These are phyloP conservation scores for Ailuropoda melanoleuca DNA, from an alignment of 2,113 vertebrate genomes.

Conservation along the genomic window DNA sequence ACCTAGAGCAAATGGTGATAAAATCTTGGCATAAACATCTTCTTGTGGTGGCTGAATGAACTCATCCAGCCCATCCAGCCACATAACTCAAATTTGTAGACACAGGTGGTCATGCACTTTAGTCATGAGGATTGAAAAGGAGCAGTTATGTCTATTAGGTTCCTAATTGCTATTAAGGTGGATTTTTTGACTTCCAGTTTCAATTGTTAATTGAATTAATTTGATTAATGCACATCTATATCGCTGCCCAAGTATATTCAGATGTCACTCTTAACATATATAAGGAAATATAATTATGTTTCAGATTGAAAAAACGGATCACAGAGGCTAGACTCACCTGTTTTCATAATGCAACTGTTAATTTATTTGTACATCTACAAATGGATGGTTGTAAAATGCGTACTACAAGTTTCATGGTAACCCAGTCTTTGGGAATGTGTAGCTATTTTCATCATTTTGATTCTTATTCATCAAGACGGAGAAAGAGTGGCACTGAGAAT, in stretches of 20 bases:
- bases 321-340: not conserved
- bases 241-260: fast-evolving
- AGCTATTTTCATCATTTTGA: constrained; percentile 31
- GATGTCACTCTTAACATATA: not conserved
- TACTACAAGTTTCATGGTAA: not conserved
- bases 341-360: not conserved
- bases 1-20: not conserved
- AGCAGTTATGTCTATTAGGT: fast-evolving
- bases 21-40: not conserved
- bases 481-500: constrained; percentile 28
- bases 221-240: not conserved
- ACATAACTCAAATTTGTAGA: not conserved
- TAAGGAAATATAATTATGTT: not conserved
- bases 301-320: not conserved
- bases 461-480: constrained; percentile 75
- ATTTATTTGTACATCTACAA: not conserved
- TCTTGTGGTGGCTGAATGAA: too few relatives aligned
- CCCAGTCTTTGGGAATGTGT: not conserved
- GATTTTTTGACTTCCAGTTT: not conserved
- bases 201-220: not conserved
- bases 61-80: not conserved
- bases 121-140: fast-evolving
- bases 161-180: not conserved
- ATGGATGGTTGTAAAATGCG: fast-evolving
- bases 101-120: fast-evolving